Evolutionary conservation across 2,797 vertebrate genomes (phyloP), one percentile per base, ranked within the genome.

Genomic region (Leuciscus waleckii): DNA sequence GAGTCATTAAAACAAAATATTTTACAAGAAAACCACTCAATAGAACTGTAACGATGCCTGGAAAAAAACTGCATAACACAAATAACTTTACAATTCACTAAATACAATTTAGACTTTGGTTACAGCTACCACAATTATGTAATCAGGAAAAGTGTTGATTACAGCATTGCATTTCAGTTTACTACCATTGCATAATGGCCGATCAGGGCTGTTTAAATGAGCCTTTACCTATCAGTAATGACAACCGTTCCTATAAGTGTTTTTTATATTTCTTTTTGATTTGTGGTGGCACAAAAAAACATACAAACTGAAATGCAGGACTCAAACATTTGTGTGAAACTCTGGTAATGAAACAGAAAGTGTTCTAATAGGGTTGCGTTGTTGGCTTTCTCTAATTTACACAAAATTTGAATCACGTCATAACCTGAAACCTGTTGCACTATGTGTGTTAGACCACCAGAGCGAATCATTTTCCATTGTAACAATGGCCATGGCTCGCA

Each of bases 401-500:
- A 37, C 6, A 73, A 29, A n/a, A 73, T 29, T 39, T 71, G 0
- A 43, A 13, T 71, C 3, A 56, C 43, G 51, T 73, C 16, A 58
- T 80, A 29, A 75, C 69, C 41, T 75, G 58, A 82, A 61, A 65
- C 37, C 41, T 7, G 21, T 56, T 76, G 17, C 37, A 79, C 68
- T 23, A 56, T 54, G 80, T 83, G 58, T 54, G 43, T 56, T 56
- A 76, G 35, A 67, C 13, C 61, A 83, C 63, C 61, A 71, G 77
- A 73, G 29, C 49, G 65, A 86, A 77, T 83, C 73, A 69, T 17
- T 16, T 76, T 68, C n/a, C 35, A 14, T 65, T 39, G 3, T 41
- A 87, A 87, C 85, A 82, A 86, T 87, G 79, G 32, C 70, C 26
- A 74, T 87, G 88, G 83, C 61, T 74, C 26, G 26, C 84, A 70